Conservation (phyloP, 2,113 vertebrate genomes). For the Gallinago undulata region DNA sequence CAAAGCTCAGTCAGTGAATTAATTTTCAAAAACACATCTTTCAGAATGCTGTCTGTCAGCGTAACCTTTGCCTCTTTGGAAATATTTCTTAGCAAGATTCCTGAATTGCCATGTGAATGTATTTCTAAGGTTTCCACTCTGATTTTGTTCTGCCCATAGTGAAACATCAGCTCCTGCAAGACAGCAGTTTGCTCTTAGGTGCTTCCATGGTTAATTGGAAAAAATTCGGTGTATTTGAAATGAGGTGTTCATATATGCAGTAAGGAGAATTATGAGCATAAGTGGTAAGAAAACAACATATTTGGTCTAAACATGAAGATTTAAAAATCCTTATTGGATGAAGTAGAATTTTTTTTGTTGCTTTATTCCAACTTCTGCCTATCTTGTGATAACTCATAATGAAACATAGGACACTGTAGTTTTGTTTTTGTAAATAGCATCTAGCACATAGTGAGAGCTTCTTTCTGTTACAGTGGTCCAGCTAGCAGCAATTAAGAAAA, state of each 20-base stretch:
- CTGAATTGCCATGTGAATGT: background rate
- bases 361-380: background rate
- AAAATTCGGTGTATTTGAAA: background rate
- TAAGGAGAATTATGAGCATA: background rate
- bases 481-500: background rate
- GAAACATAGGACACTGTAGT: background rate
- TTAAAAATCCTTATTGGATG: background rate
- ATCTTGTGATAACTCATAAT: background rate
- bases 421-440: background rate
- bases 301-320: background rate
- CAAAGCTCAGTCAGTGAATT: background rate
- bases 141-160: background rate
- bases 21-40: background rate
- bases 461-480: background rate
- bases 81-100: background rate
- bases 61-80: background rate
- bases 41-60: background rate
- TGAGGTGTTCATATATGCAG: background rate
- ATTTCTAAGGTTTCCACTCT: background rate
- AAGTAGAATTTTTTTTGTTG: background rate
- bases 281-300: background rate
- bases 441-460: background rate
- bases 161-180: background rate
- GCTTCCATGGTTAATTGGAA: background rate
- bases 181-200: background rate